These are phyloP conservation scores for Drosophila mayri DNA, from an alignment of 1,140 invertebrate species.

Conservation along the genomic window DNA sequence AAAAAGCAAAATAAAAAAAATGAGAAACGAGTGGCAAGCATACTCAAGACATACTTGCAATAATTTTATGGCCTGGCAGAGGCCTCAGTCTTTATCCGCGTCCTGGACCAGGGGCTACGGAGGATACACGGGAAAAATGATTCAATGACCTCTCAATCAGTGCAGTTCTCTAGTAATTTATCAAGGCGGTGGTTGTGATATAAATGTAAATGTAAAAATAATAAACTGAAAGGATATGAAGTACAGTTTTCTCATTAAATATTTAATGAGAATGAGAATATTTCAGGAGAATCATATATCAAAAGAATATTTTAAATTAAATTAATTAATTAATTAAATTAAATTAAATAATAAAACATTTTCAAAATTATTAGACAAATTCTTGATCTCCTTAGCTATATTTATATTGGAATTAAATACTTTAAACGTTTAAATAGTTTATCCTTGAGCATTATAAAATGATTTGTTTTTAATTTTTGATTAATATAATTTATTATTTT, in stretches of 20 bases:
- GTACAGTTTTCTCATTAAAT: not conserved
- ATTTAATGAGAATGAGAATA: too few species aligned
- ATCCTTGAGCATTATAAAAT: not conserved
- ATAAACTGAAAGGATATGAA: too few species aligned
- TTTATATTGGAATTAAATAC: not conserved
- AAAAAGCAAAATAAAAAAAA: conserved; percentile 38
- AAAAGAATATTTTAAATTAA: not conserved
- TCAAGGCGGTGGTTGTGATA: not conserved
- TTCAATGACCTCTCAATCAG: conserved; percentile 1
- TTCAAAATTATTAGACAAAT: too few species aligned
- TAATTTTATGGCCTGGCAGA: conserved; percentile 80
- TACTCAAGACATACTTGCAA: conserved; percentile 82
- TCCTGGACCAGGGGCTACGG: conserved; percentile 18
- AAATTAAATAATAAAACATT: too few species aligned
- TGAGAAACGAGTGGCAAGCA: conserved; percentile 74
- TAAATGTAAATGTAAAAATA: too few species aligned
- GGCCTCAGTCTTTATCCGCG: conserved; percentile 48
- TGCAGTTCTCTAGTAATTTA: not conserved
- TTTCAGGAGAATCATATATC: not conserved
- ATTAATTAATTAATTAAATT: too few species aligned
- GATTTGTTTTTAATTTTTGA: not conserved
- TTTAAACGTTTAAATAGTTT: not conserved
- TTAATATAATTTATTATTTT: not conserved
- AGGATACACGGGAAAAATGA: conserved; percentile 25
- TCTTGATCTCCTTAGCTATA: not conserved